Evolutionary conservation across 2,888 invertebrate species (phyloP), one percentile per base, ranked within the genome.

Genomic region (Drosophila paranaensis): DNA sequence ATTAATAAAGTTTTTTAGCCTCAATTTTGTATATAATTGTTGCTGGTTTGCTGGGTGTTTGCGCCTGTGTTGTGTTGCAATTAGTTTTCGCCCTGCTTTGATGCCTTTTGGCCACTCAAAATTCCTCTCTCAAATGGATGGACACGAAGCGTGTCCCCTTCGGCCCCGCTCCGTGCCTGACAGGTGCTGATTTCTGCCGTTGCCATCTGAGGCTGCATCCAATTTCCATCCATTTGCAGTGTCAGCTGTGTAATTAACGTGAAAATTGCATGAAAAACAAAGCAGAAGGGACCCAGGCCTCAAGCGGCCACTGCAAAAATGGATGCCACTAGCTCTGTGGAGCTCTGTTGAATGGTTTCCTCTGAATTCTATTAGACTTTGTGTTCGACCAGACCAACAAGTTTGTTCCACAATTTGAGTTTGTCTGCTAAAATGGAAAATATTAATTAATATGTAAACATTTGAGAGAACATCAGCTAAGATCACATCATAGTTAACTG

Each of bases 1-100:
- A 85, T 89, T 85, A 85, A 85, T 85, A 85, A 85, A 89, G 77
- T 85, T 85, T 84, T 88, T 89, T 89, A 87, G 87, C 84, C 89
- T 77, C 89, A 85, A 85, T 85, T 85, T 85, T 83, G 88, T 87
- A 63, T 84, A 81, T 85, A 85, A 89, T 85, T 85, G 84, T 89
- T 89, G 79, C 84, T 77, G 79, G 70, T 83, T 70, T 75, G 48
- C 71, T 80, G 62, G 70, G 79, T 81, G 79, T 82, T 80, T 79
- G 35, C 76, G 79, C 79, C 79, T 79, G 68, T 82, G 57, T 76
- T 42, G 42, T 73, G 84, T 89, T 89, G 84, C 84, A 85, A 85
- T 85, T 85, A 85, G 84, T 85, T 89, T 84, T 83, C 73, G 82
- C 74, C 67, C 81, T 81, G 79, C 88, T 89, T 87, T 89, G 84